Conservation (phyloP, 2,888 invertebrate species). For the Caenorhabditis zanzibari region DNA sequence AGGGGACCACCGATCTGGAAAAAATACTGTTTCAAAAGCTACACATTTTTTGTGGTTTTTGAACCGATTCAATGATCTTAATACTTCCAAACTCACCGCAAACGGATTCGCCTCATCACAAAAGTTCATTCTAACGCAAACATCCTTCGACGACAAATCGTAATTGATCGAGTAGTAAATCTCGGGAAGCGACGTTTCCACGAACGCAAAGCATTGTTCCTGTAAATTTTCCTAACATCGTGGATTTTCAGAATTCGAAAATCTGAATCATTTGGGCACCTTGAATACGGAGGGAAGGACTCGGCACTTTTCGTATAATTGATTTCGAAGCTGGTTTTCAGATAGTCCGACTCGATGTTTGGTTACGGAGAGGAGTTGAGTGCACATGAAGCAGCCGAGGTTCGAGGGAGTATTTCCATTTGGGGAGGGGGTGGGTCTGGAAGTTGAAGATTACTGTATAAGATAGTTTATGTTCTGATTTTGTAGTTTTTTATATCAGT, state of each 20-base stretch:
- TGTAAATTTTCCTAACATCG: slow-evolving; percentile 66
- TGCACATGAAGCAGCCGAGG: slow-evolving; percentile 79
- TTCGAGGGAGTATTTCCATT: slow-evolving; percentile 66
- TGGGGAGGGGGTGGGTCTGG: slow-evolving; percentile 32
- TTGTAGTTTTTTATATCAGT: no score
- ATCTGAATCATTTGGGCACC: slow-evolving; percentile 56
- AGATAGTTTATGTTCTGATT: no score
- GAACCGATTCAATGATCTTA: background rate
- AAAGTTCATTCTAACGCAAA: slow-evolving; percentile 76
- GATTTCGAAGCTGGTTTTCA: slow-evolving; percentile 74
- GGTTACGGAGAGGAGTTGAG: slow-evolving; percentile 77
- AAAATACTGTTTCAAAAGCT: background rate
- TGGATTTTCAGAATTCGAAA: slow-evolving; percentile 13
- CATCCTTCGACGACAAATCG: slow-evolving; percentile 76
- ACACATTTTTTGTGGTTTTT: background rate
- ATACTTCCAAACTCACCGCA: slow-evolving; percentile 50
- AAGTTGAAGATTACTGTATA: background rate
- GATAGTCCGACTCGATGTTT: slow-evolving; percentile 77
- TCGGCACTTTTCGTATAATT: slow-evolving; percentile 76
- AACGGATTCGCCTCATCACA: slow-evolving; percentile 75
- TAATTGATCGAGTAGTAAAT: slow-evolving; percentile 79
- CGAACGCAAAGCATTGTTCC: slow-evolving; percentile 78
- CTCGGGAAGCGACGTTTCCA: slow-evolving; percentile 78
- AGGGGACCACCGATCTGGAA: slow-evolving; percentile 68
- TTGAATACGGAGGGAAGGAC: slow-evolving; percentile 73